Percentiles rank a stretch among this genome's conserved stretches.
Evolutionary conservation across 2,113 vertebrate genomes (phyloP).

Genomic region (Sarotherodon lohbergeri): DNA sequence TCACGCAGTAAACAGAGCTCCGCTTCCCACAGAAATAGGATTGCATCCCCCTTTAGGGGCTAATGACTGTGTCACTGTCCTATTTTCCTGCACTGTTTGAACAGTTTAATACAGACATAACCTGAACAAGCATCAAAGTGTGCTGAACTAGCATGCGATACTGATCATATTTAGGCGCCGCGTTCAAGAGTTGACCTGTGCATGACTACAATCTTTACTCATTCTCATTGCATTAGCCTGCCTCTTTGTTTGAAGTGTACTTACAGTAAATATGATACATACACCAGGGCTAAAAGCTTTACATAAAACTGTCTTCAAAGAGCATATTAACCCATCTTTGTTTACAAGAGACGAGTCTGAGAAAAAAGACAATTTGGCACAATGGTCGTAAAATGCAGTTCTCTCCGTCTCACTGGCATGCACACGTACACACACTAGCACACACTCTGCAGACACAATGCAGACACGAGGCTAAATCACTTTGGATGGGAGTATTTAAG

Average conservation of each 20-base stretch:
- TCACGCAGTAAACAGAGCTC: conserved; percentile 69
- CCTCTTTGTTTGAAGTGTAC: conserved; percentile 76
- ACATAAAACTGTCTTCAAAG: conserved; percentile 80
- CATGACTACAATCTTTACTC: conserved; percentile 56
- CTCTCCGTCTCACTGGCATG: conserved; percentile 46
- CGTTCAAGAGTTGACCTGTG: conserved; percentile 60
- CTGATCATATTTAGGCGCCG: conserved; percentile 61
- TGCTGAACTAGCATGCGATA: conserved; percentile 34
- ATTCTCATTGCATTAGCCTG: conserved; percentile 61
- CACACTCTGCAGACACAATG: conserved; percentile 71
- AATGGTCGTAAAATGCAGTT: conserved; percentile 71
- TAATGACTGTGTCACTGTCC: conserved; percentile 54
- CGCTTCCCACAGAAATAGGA: conserved; percentile 59
- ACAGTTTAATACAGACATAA: conserved; percentile 35
- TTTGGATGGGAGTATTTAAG: conserved; percentile 89
- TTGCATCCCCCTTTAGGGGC: conserved; percentile 49
- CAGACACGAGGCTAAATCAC: conserved; percentile 83
- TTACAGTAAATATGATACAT: conserved; percentile 85
- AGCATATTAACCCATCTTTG: conserved; percentile 81
- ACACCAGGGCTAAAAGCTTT: conserved; percentile 80
- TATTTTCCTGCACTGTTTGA: conserved; percentile 12
- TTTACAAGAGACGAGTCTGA: conserved; percentile 76
- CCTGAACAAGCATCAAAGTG: conserved; percentile 28
- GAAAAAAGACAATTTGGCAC: conserved; percentile 76
- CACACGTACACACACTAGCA: conserved; percentile 14